Base-by-base conservation (phyloP, 2,797 vertebrate genomes). In the Chlorospingus flavigularis region DNA sequence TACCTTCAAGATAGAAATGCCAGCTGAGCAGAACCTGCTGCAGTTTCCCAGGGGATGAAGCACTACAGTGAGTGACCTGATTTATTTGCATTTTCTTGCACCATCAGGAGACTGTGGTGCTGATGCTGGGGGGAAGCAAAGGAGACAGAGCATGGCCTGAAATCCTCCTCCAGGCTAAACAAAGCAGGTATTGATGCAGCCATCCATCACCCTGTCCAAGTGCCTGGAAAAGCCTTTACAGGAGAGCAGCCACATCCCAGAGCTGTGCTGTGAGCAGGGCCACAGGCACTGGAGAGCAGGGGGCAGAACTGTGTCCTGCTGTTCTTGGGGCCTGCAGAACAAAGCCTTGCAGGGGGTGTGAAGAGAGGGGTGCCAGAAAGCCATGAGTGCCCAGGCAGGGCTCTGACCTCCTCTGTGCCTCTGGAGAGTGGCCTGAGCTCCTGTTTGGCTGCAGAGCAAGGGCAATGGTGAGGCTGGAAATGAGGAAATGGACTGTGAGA, bases 241-340 rank as follows among this genome's bases (percentile, higher is more conserved):
- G 79, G 60, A 68, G 28, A 30, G 39, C 3, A 2, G 78, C 47
- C 1, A 1, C 11, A 1, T 70, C 39, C 50, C 0, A 0, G 51
- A 39, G 70, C 77, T 11, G 24, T 20, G 60, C 47, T 84, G 17
- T 50, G n/a, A 30, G 61, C 77, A 15, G 51, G 39, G 28, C 28
- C 67, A 40, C 2, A 3, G 58, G 43, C 2, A 0, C n/a, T 11
- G 25, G 37, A 23, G 28, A 54, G 53, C 30, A 40, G 30, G 35
- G 48, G 66, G 78, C 77, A 90, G 57, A 43, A 33, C 24, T 0
- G 0, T 55, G 71, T 35, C 40, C n/a, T n/a, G 61, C 2, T 7
- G 35, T 33, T 39, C 28, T 6, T 18, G 0, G 61, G 28, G 30
- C 39, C 20, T 9, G 4, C 8, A 60, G 63, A 28, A 33, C 62